A percentile compares a stretch with the other conserved stretches of the same genome.
phyloP scores from a whole-genome alignment of 2,888 invertebrate genomes.

The Stenolophus ochropezus region DNA sequence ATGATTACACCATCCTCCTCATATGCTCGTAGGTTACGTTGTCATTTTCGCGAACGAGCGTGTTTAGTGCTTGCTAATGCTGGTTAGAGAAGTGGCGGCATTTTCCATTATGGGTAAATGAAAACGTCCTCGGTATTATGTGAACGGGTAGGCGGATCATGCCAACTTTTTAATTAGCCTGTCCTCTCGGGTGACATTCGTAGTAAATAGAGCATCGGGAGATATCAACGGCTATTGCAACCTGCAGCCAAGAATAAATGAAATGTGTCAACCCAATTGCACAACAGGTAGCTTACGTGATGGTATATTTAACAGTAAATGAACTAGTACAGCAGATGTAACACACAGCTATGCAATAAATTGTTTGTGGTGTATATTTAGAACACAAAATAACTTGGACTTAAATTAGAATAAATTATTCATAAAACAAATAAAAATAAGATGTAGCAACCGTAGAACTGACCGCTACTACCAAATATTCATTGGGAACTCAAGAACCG shows the following conservation, averaged over 20 bases:
- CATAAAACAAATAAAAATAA: too few species aligned
- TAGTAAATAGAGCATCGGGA: slow-evolving; percentile 14
- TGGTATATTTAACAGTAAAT: not conserved
- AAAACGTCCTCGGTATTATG: slow-evolving; percentile 44
- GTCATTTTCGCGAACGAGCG: not conserved
- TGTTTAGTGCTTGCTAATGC: not conserved
- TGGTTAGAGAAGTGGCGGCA: slow-evolving; percentile 10
- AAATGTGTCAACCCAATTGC: slow-evolving; percentile 4
- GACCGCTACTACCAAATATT: too few species aligned
- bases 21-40: too few species aligned
- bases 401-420: too few species aligned
- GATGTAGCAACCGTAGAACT: too few species aligned
- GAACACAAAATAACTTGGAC: not conserved
- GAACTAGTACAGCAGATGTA: not conserved
- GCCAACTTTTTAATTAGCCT: slow-evolving; percentile 53
- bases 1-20: too few species aligned
- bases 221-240: not conserved
- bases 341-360: not conserved
- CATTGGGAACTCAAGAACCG: too few species aligned
- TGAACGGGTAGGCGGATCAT: slow-evolving; percentile 31
- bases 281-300: not conserved
- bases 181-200: slow-evolving; percentile 35
- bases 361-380: not conserved
- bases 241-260: slow-evolving; percentile 26
- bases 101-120: slow-evolving; percentile 34